Evolutionary conservation across 2,888 invertebrate genomes (phyloP).

Genomic region (Isoperla grammatica): DNA sequence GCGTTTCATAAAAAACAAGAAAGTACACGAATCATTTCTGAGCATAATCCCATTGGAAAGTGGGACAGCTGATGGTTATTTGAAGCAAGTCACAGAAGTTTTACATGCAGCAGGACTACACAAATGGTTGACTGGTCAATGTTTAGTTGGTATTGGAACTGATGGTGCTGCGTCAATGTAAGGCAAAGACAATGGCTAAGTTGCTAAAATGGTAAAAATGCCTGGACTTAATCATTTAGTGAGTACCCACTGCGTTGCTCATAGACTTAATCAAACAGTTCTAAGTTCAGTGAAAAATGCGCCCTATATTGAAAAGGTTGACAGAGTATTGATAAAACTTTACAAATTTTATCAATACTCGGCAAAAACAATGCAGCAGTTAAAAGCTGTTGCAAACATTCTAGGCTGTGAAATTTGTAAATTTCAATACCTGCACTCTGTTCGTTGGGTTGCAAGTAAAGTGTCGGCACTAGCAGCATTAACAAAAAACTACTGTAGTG

Average conservation of each 20-base stretch:
- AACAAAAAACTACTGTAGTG: no score
- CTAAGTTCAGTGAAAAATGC: background rate
- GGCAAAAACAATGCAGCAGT: no score
- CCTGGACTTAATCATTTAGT: background rate
- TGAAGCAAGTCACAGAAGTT: background rate
- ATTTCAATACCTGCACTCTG: no score
- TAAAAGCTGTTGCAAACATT: no score
- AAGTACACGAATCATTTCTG: background rate
- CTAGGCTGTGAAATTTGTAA: no score
- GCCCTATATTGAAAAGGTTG: background rate
- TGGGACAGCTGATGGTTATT: background rate
- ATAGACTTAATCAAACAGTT: background rate
- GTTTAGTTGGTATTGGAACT: slow-evolving; percentile 7
- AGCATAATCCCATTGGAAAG: background rate
- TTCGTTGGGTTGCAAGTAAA: no score
- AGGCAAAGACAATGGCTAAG: background rate
- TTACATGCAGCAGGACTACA: background rate
- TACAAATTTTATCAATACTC: no score
- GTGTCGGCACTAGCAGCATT: no score
- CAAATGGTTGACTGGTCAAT: background rate
- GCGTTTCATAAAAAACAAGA: background rate
- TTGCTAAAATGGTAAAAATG: background rate
- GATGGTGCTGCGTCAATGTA: slow-evolving; percentile 2
- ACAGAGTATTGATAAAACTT: no score
- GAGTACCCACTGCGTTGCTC: no score